phyloP scores from a whole-genome alignment of 2,113 vertebrate species.

The Anhinga rufa region DNA sequence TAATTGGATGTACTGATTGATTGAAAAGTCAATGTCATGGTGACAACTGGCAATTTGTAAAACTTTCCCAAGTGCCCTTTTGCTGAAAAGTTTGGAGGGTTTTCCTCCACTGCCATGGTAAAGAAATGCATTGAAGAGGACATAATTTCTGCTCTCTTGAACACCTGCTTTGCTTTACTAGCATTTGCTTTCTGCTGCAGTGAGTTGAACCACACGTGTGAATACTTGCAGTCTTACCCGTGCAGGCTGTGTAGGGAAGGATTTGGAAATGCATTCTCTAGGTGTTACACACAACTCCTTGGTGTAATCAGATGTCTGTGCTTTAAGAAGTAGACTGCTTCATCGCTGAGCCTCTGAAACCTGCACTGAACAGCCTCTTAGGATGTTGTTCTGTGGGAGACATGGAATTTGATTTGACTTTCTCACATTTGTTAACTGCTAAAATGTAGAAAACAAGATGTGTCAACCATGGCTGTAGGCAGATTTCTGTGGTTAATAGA shows the following conservation, averaged over 20 bases:
- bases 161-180: neutral
- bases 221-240: rapidly evolving
- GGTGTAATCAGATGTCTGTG: neutral
- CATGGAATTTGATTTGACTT: neutral
- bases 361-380: neutral
- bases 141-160: neutral
- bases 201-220: rapidly evolving
- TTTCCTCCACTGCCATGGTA: neutral
- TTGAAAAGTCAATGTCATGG: neutral
- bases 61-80: neutral
- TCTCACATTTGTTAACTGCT: neutral
- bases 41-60: neutral
- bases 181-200: neutral
- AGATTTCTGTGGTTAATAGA: neutral
- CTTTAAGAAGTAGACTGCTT: neutral
- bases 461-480: neutral
- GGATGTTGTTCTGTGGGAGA: neutral
- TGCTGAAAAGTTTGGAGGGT: neutral
- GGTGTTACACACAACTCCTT: neutral
- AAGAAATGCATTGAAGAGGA: neutral
- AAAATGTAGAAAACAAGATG: neutral
- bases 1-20: neutral
- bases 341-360: neutral
- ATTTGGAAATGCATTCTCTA: neutral
- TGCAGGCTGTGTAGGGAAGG: no score